Conservation (phyloP, 2,113 vertebrate species). For the Petrocephalus zakoni region DNA sequence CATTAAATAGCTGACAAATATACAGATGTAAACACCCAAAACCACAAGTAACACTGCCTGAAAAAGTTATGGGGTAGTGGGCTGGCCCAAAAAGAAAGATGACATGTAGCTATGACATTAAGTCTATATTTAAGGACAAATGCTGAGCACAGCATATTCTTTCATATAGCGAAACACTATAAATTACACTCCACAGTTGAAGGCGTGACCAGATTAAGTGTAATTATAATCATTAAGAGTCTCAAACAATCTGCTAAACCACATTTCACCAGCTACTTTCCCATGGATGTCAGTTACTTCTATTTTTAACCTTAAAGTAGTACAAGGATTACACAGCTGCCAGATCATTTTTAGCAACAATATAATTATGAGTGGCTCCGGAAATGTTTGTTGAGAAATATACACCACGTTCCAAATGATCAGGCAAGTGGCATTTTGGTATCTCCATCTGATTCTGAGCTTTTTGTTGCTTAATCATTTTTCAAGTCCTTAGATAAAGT, state of each 20-base stretch:
- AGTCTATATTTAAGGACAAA: background rate
- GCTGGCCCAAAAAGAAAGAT: background rate
- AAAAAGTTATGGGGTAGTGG: background rate
- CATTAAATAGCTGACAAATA: background rate
- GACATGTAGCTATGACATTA: background rate
- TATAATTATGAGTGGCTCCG: background rate
- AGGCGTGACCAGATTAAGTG: background rate
- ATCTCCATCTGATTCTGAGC: background rate
- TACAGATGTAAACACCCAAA: background rate
- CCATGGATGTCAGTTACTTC: background rate
- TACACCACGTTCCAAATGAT: background rate
- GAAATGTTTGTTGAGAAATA: background rate
- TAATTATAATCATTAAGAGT: background rate
- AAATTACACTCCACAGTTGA: background rate
- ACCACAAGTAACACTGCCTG: background rate
- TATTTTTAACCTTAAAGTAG: background rate
- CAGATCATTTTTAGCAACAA: background rate
- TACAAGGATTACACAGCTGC: background rate
- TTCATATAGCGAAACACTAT: background rate
- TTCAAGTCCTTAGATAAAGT: background rate
- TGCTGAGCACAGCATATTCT: background rate
- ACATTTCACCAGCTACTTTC: background rate
- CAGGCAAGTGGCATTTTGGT: background rate
- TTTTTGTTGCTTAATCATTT: background rate
- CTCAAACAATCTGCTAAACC: background rate